phyloP scores from a whole-genome alignment of 2,113 vertebrate genomes.

The Thymallus thymallus region DNA sequence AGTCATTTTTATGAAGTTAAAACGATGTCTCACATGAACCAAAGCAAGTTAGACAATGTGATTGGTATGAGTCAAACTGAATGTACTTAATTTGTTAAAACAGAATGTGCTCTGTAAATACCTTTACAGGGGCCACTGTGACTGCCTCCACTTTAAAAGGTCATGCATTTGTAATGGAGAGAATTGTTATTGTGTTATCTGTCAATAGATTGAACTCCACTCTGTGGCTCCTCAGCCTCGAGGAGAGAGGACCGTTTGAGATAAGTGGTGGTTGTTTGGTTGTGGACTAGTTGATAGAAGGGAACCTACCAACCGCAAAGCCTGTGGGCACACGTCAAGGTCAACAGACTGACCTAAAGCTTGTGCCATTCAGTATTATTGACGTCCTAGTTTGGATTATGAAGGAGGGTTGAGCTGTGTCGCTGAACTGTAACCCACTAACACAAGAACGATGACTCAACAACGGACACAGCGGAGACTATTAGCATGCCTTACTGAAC shows the following conservation, averaged over 20 bases:
- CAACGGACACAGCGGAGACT: slow-evolving; percentile 8
- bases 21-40: slow-evolving; percentile 65
- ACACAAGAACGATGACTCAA: slow-evolving; percentile 13
- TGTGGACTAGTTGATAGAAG: no score
- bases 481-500: slow-evolving; percentile 65
- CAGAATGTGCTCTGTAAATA: no score
- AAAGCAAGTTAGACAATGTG: slow-evolving; percentile 53
- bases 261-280: no score
- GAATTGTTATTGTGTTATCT: neutral
- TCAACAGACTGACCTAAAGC: neutral
- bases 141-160: neutral
- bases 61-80: slow-evolving; percentile 41
- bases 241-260: no score
- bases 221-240: neutral
- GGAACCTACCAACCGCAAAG: no score
- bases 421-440: slow-evolving; percentile 12
- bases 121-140: no score
- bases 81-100: slow-evolving; percentile 51
- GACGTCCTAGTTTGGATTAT: no score
- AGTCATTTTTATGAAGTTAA: slow-evolving; percentile 36
- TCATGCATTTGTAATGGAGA: neutral
- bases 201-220: neutral
- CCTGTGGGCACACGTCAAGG: neutral
- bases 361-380: neutral
- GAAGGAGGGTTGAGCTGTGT: slow-evolving; percentile 22